phyloP scores from a whole-genome alignment of 2,113 vertebrate species.

The Monarcha castaneiventris region DNA sequence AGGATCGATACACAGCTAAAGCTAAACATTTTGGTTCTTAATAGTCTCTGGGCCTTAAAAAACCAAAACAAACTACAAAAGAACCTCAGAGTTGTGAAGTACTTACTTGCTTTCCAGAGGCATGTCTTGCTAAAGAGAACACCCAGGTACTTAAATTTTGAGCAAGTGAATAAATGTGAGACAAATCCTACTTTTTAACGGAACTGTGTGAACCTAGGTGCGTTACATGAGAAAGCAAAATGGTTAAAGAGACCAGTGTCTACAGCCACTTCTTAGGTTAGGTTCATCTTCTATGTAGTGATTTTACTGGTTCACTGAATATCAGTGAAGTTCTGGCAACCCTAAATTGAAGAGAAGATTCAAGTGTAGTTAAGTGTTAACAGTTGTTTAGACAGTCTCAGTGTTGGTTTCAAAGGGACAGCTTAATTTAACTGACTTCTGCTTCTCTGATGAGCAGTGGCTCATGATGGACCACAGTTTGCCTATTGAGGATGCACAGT shows the following conservation, averaged over 20 bases:
- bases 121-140: not conserved
- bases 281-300: not conserved
- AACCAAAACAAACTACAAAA: not conserved
- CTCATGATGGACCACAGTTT: not conserved
- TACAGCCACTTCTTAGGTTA: not conserved
- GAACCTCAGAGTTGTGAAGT: not conserved
- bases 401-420: not conserved
- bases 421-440: not conserved
- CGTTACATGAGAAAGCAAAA: not conserved
- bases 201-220: not conserved
- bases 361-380: not conserved
- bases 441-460: not conserved
- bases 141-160: not conserved
- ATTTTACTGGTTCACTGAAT: not conserved
- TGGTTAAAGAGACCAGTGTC: not conserved
- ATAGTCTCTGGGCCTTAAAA: not conserved
- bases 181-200: not conserved
- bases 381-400: not conserved
- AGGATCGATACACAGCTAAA: rapidly evolving
- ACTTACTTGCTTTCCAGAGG: not conserved
- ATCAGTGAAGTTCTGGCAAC: not conserved
- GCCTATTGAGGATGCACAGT: not conserved
- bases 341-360: not conserved
- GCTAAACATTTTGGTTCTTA: not conserved
- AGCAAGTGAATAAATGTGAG: not conserved